phyloP scores from a whole-genome alignment of 2,797 vertebrate genomes.

The Melanotaenia trifasciata region DNA sequence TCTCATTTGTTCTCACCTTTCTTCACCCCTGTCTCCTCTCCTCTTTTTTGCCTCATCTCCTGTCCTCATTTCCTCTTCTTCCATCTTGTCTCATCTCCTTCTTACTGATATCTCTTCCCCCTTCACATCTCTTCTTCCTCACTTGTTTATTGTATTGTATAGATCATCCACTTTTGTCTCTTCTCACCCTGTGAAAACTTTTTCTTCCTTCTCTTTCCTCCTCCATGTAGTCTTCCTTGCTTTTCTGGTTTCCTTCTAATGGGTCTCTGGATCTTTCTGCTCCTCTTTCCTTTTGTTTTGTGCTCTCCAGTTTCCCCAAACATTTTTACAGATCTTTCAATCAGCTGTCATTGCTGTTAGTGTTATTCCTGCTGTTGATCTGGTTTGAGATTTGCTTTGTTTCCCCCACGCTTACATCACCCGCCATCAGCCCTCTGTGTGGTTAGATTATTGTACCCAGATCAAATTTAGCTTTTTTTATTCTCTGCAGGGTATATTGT shows the following conservation, averaged over 20 bases:
- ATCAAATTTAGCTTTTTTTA: slow-evolving; percentile 24
- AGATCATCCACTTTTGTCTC: neutral
- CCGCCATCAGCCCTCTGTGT: slow-evolving; percentile 56
- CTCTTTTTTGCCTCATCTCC: neutral
- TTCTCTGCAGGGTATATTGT: neutral
- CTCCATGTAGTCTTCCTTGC: neutral
- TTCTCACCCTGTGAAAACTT: neutral
- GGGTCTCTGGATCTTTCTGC: neutral
- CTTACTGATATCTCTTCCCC: no score
- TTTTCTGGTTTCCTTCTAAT: neutral
- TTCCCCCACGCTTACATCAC: slow-evolving; percentile 32
- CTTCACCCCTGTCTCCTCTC: neutral
- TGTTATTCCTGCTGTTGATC: slow-evolving; percentile 66
- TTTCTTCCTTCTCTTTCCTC: neutral
- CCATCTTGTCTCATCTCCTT: neutral
- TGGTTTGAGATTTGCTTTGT: slow-evolving; percentile 65
- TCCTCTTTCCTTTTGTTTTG: neutral
- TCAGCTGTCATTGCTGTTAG: slow-evolving; percentile 59
- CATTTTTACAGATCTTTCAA: slow-evolving; percentile 46
- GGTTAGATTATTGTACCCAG: slow-evolving; percentile 46
- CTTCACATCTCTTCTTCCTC: neutral
- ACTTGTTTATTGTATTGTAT: neutral
- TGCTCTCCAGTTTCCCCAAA: slow-evolving; percentile 28
- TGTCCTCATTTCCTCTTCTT: neutral
- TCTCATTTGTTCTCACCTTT: neutral